phyloP scores from a whole-genome alignment of 2,113 vertebrate genomes.

The Paratilapia polleni region DNA sequence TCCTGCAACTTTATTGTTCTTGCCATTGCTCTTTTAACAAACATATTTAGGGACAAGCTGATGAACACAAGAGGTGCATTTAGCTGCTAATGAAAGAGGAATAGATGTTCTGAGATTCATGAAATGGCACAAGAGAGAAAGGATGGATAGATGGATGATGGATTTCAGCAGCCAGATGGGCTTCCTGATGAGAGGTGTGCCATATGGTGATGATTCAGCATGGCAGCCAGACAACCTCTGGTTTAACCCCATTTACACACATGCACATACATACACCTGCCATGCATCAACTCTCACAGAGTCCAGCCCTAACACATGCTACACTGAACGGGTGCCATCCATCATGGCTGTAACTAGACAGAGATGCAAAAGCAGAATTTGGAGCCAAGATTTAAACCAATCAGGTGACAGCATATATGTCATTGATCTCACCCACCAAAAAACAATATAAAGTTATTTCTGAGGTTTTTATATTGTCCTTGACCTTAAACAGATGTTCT shows the following conservation, averaged over 20 bases:
- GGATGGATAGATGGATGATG: neutral
- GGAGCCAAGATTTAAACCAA: conserved; percentile 31
- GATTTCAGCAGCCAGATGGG: conserved; percentile 30
- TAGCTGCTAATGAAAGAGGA: neutral
- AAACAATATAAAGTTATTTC: neutral
- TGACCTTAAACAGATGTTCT: neutral
- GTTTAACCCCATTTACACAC: conserved; percentile 30
- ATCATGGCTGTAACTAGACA: conserved; percentile 50
- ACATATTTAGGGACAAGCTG: neutral
- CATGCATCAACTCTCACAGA: neutral
- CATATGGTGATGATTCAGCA: conserved; percentile 59
- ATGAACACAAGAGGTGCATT: neutral
- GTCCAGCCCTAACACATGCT: conserved; percentile 51
- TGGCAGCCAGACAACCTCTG: conserved; percentile 35
- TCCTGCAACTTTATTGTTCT: neutral
- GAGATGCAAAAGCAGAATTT: conserved; percentile 3
- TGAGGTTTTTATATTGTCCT: neutral
- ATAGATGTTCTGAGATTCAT: neutral
- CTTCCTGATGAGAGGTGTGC: conserved; percentile 34
- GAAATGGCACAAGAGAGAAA: neutral
- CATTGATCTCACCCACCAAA: neutral
- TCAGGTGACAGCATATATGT: neutral
- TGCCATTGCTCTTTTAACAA: neutral
- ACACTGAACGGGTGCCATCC: conserved; percentile 32
- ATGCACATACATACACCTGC: neutral